A percentile compares a stretch with the other conserved stretches of the same genome.
Conservation (phyloP, 2,797 vertebrate genomes). For the Champsocephalus esox region DNA sequence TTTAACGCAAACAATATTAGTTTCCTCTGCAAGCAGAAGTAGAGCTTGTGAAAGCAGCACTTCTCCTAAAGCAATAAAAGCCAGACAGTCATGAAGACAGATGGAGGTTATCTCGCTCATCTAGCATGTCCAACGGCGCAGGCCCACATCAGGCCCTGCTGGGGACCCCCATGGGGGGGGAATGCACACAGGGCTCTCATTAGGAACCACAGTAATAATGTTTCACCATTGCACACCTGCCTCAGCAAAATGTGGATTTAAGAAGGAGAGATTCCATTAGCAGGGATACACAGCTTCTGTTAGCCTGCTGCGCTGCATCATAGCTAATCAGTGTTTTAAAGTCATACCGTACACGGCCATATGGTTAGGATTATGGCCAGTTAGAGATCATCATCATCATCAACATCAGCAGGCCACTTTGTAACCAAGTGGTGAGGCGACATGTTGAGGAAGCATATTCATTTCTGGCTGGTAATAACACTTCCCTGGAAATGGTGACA, state of each 20-base stretch:
- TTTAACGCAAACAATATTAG: conserved; percentile 61
- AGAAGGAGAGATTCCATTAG: conserved; percentile 34
- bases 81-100: conserved; percentile 82
- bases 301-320: conserved; percentile 53
- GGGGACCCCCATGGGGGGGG: conserved; percentile 60
- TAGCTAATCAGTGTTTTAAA: conserved; percentile 43
- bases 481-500: conserved; percentile 23
- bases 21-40: conserved; percentile 39
- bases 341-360: background rate
- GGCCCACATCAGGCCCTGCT: conserved; percentile 63
- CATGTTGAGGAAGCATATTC: conserved; percentile 42
- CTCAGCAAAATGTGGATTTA: conserved; percentile 52
- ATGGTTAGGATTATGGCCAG: conserved; percentile 39
- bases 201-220: conserved; percentile 55
- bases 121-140: conserved; percentile 43
- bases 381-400: conserved; percentile 17
- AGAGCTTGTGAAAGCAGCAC: conserved; percentile 55
- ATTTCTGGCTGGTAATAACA: conserved; percentile 38
- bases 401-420: conserved; percentile 28
- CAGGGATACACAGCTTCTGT: conserved; percentile 49
- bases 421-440: conserved; percentile 19
- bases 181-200: conserved; percentile 59
- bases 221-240: conserved; percentile 59
- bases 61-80: conserved; percentile 77
- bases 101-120: conserved; percentile 77